phyloP scores from a whole-genome alignment of 53 echinoderm and acorn worm genomes.

The Crossaster papposus region DNA sequence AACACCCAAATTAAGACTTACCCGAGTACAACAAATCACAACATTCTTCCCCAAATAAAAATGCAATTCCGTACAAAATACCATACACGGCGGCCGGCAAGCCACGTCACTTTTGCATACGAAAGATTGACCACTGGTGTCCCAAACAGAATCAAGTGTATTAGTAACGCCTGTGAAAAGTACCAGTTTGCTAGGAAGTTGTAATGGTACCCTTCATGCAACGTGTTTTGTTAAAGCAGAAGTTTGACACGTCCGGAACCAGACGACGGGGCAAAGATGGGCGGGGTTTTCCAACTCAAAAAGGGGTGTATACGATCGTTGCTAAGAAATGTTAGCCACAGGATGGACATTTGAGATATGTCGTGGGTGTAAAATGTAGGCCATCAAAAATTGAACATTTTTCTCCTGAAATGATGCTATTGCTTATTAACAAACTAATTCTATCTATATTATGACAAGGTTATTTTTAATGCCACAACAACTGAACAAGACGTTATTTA shows the following conservation, averaged over 20 bases:
- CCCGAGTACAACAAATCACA: neutral
- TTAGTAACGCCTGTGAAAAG: neutral
- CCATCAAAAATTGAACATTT: too few species aligned
- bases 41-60: neutral
- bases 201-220: neutral
- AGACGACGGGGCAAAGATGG: neutral
- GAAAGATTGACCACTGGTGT: neutral
- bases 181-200: neutral
- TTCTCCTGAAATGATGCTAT: too few species aligned
- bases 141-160: neutral
- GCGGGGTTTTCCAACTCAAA: neutral
- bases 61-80: neutral
- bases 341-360: too few species aligned
- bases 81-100: too few species aligned
- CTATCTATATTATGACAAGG: too few species aligned
- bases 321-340: neutral
- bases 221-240: neutral
- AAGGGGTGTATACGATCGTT: neutral
- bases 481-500: too few species aligned
- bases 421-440: too few species aligned
- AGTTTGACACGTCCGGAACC: neutral
- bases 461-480: too few species aligned
- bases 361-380: too few species aligned
- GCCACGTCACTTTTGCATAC: constrained; percentile 65
- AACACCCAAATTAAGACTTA: constrained; percentile 10